Base-by-base conservation (phyloP, 2,113 vertebrate genomes). In the Chionodraco myersi region DNA sequence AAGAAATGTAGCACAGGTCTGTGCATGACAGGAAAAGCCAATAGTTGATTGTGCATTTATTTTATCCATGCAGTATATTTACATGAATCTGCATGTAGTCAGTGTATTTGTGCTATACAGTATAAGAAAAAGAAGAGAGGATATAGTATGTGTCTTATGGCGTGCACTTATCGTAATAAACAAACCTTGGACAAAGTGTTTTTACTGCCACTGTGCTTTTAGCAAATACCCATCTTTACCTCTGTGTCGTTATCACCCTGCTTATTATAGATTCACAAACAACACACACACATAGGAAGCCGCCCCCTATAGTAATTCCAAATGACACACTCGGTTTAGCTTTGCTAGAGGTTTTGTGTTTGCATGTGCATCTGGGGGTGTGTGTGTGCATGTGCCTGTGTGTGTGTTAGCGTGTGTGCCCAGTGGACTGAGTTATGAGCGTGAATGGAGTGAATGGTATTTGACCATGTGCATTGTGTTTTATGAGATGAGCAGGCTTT, bases 401-500 rank as follows among this genome's bases (percentile, higher is more conserved):
- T 65, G 66, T 41, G 53, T 57, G 65, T 76, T 58, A 62, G 82
- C 30, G 72, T 48, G 80, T 52, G 72, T 70, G 79, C 63, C 74
- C 88, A 84, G 82, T 64, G 62, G 80, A 58, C 76, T 91, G 87
- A 92, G 77, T 92, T 92, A 92, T 88, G 90, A 82, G 83, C 34
- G 53, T 76, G 83, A 88, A 83, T 80, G 82, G 76, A 88, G 85
- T 82, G 82, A 82, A 78, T 90, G 86, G 71, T 87, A 84, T 92
- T 89, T 89, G 89, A 89, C 90, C 88, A 68, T 77, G 88, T 90
- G 87, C 88, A 72, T 88, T 85, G 88, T 92, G 91, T 86, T 94
- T 93, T 91, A 93, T 92, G 89, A 92, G 92, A 93, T 92, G 90
- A 93, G 91, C 88, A 90, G 86, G 80, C 84, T 90, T 92, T 94